A percentile compares a stretch with the other conserved stretches of the same genome.
Conservation (phyloP, 2,888 invertebrate genomes). For the Synergus laeviventris region DNA sequence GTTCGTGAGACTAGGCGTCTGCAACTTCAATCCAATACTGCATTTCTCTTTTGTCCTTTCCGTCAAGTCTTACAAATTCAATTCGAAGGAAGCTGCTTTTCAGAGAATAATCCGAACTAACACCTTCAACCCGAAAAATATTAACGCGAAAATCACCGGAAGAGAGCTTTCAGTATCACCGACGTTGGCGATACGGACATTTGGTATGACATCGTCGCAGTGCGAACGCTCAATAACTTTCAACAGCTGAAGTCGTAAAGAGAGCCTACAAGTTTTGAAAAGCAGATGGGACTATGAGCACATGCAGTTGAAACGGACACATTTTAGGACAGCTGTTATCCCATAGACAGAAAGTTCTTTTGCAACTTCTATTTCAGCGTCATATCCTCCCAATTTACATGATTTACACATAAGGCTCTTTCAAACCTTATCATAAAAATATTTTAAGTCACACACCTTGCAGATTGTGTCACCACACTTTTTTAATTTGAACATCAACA, state of each 20-base stretch:
- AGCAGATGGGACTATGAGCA: neutral
- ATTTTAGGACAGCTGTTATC: constrained; percentile 28
- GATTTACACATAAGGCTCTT: neutral
- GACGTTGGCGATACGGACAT: neutral
- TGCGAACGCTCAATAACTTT: neutral
- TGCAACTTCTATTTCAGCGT: neutral
- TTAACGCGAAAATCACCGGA: neutral
- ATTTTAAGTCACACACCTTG: neutral
- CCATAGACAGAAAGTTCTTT: neutral
- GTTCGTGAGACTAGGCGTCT: too few species aligned
- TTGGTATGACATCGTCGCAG: neutral
- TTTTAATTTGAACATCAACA: neutral
- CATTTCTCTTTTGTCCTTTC: neutral
- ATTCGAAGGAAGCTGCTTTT: neutral
- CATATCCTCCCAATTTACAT: neutral
- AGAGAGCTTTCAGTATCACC: neutral
- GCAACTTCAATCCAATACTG: too few species aligned
- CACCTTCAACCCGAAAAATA: neutral
- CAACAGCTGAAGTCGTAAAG: neutral
- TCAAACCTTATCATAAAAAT: neutral
- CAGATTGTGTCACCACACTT: neutral
- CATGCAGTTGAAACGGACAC: neutral
- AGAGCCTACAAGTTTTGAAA: neutral
- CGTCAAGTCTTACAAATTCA: neutral
- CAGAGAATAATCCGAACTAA: neutral